phyloP scores from a whole-genome alignment of 2,113 vertebrate species.

The Tetrao urogallus region DNA sequence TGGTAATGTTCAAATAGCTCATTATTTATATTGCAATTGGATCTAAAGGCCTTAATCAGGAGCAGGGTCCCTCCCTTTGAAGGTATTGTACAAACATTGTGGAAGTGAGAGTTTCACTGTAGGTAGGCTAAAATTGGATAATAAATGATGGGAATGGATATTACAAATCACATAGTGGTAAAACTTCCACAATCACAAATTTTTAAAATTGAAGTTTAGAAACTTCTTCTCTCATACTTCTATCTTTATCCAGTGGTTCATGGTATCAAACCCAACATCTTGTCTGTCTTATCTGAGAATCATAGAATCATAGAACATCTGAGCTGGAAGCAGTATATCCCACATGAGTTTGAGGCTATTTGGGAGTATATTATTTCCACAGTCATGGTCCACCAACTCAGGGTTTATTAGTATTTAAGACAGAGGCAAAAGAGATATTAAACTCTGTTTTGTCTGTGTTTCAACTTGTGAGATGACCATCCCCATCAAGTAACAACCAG shows the following conservation, averaged over 20 bases:
- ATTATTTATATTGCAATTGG: background rate
- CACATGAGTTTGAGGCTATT: background rate
- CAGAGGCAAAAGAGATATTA: too few species aligned
- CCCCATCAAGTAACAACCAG: too few species aligned
- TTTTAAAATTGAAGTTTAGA: background rate
- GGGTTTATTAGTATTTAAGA: too few species aligned
- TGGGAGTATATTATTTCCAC: background rate
- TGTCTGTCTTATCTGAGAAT: background rate
- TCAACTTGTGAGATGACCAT: too few species aligned
- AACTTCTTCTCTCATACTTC: background rate
- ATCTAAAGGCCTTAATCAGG: background rate
- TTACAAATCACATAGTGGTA: background rate
- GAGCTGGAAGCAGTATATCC: background rate
- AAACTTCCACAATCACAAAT: background rate
- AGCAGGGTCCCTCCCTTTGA: background rate
- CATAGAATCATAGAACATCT: background rate
- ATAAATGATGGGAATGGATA: background rate
- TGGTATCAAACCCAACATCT: background rate
- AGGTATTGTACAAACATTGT: background rate
- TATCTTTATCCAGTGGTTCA: background rate
- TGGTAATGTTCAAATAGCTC: accelerated
- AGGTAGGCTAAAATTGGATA: background rate
- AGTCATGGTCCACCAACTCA: too few species aligned
- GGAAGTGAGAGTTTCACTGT: background rate
- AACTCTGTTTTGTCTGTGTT: too few species aligned